Base-by-base conservation (phyloP, 2,888 invertebrate species). In the Phyllotreta striolata region DNA sequence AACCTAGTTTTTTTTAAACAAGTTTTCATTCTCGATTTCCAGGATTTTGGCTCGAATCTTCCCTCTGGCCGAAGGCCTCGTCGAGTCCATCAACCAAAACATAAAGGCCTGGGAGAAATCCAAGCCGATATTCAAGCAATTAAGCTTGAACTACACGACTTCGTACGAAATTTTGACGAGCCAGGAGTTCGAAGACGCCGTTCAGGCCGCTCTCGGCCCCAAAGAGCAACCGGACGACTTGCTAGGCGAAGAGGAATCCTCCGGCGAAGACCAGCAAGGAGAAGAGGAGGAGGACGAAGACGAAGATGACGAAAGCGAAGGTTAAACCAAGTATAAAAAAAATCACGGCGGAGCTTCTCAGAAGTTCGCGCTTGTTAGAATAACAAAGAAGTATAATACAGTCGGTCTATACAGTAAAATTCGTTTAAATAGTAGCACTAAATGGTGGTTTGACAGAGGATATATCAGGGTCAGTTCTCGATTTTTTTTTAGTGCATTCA, bases 101-200 rank as follows among this genome's bases (percentile, higher is more conserved):
- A 82, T 86, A 1, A 80, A 83, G 55, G 83, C 84, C 64, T 89
- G 89, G 89, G 84, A 85, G 37, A 82, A 82, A 0, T 83, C 88
- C 0, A 81, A 81, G 68, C 72, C 73, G 1, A 71, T 83, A 47
- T 84, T 83, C 68, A 73, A 78, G 7, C 74, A 72, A 44, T 64
- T 74, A 6, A 55, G 67, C 51, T 38, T 72, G 2, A 72, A 70
- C 40, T 76, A 74, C n/a, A 70, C 64, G 57, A 71, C 75, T 4
- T 75, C 76, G 1, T 72, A 78, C 34, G 78, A 79, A 54, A 70
- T 79, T 40, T 69, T 80, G 55, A 66, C 67, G 3, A 76, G 74
- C 65, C 68, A 73, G 4, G 76, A 73, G 55, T 68, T 80, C 39
- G 78, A 78, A 57, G 51, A 63, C 3, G 75, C 76, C 63, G 74